These are phyloP conservation scores for Ceratina australensis DNA, from an alignment of 1,140 invertebrate genomes.

Conservation along the genomic window DNA sequence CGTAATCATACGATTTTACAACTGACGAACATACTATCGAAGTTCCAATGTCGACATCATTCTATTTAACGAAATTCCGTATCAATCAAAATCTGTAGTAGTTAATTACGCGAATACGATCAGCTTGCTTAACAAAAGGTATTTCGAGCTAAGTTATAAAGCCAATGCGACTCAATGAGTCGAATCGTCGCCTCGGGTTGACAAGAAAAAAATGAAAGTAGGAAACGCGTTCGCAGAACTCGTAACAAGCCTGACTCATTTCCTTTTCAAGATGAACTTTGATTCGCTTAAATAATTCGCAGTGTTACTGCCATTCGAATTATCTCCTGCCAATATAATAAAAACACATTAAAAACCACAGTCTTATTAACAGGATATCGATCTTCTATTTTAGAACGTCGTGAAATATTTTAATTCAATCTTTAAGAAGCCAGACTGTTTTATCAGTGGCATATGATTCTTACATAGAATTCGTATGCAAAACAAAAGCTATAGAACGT, in stretches of 20 bases:
- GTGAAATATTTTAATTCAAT: no score
- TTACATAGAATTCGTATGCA: no score
- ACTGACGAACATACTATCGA: background rate
- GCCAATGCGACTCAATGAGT: background rate
- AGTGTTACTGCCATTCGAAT: background rate
- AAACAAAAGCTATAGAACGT: no score
- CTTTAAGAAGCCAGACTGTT: no score
- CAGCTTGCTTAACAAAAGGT: no score
- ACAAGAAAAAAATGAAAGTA: background rate
- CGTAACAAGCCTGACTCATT: conserved; percentile 8
- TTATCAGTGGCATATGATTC: no score
- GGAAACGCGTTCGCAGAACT: conserved; percentile 7
- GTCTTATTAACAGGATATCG: no score
- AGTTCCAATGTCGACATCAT: background rate
- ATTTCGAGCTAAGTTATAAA: background rate
- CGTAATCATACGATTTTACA: background rate
- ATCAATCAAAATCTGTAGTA: no score
- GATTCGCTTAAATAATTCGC: background rate
- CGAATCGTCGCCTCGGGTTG: background rate
- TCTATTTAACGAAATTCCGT: no score
- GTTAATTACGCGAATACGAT: no score
- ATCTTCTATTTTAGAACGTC: background rate
- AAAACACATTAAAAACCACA: background rate
- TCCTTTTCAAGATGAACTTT: background rate
- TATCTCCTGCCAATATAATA: no score